Conservation (phyloP, 1,140 invertebrate species). For the Eriosoma lanigerum region DNA sequence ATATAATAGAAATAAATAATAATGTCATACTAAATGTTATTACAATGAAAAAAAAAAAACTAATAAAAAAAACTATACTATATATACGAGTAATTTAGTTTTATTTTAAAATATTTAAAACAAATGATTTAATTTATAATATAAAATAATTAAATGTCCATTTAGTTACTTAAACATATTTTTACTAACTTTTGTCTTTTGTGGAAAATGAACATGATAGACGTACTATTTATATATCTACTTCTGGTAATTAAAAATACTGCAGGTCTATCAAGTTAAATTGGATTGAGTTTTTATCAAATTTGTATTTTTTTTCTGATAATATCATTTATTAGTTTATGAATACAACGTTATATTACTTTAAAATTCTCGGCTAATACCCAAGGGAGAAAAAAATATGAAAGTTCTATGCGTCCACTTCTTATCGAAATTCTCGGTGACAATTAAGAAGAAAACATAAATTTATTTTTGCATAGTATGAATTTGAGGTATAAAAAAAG, state of each 20-base stretch:
- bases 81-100: not conserved
- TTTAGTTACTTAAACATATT: constrained; percentile 14
- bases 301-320: not conserved
- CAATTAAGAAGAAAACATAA: constrained; percentile 6
- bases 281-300: constrained; percentile 30
- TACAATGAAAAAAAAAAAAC: too few relatives aligned
- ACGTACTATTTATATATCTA: too few relatives aligned
- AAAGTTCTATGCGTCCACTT: not conserved
- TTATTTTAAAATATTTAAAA: not conserved
- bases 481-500: not conserved
- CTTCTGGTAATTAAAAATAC: constrained; percentile 40
- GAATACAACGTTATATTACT: constrained; percentile 8
- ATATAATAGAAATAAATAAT: too few relatives aligned
- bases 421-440: not conserved
- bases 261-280: constrained; percentile 25
- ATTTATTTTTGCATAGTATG: constrained; percentile 19
- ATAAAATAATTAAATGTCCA: not conserved
- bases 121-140: not conserved
- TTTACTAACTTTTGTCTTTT: not conserved
- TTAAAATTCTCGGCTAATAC: not conserved
- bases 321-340: constrained; percentile 29
- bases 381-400: not conserved
- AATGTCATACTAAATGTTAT: too few relatives aligned
- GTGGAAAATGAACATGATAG: constrained; percentile 12
- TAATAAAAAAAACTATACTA: too few relatives aligned